A percentile compares a stretch with the other conserved stretches of the same genome.
Conservation (phyloP, 2,113 vertebrate species). For the Anolis sagrei region DNA sequence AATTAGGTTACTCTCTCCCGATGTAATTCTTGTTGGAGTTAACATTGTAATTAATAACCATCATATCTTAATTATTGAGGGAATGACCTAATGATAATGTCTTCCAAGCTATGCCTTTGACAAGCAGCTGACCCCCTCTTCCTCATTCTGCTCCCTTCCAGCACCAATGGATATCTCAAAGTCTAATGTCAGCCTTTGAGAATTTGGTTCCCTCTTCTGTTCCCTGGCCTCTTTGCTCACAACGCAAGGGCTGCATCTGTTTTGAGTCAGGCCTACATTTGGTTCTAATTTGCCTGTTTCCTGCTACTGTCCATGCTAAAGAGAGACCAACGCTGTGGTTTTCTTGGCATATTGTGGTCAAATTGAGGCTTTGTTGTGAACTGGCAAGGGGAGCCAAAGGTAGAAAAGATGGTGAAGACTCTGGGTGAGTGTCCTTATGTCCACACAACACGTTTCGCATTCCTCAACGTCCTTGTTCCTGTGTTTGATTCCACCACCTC, state of each 20-base stretch:
- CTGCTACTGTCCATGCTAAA: conserved; percentile 80
- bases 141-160: conserved; percentile 30
- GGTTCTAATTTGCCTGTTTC: conserved; percentile 78
- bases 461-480: conserved; percentile 42
- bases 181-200: conserved; percentile 66
- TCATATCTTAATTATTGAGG: not conserved
- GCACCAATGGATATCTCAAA: conserved; percentile 55
- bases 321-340: conserved; percentile 64
- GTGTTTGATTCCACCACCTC: conserved; percentile 36
- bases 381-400: conserved; percentile 49
- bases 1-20: too few relatives aligned
- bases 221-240: not conserved
- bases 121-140: conserved; percentile 50
- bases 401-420: conserved; percentile 29
- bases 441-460: conserved; percentile 57
- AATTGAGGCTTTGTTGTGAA: conserved; percentile 70
- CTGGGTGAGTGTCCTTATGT: not conserved
- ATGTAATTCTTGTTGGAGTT: too few relatives aligned
- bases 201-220: conserved; percentile 28
- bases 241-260: conserved; percentile 68
- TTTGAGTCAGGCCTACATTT: conserved; percentile 71
- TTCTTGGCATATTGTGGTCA: conserved; percentile 67
- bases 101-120: conserved; percentile 7
- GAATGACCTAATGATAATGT: not conserved
- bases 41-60: too few relatives aligned